These are phyloP conservation scores for Palythoa heliodiscus DNA, from an alignment of 92 coral and sea anemone species.

Conservation along the genomic window DNA sequence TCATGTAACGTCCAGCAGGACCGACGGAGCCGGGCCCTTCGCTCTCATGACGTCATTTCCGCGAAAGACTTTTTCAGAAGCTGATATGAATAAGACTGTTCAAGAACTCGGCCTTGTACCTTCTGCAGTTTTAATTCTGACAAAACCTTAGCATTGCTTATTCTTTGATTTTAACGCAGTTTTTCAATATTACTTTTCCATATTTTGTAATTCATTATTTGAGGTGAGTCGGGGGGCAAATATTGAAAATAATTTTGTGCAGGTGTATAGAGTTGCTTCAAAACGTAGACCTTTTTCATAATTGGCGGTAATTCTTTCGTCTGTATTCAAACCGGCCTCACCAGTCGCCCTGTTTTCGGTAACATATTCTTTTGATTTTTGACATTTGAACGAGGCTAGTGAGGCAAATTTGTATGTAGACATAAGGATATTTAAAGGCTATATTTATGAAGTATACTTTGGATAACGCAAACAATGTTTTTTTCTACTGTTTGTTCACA, in stretches of 20 bases:
- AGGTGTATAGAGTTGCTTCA: not conserved
- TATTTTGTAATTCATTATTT: not conserved
- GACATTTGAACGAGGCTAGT: too few relatives aligned
- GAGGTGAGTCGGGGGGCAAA: not conserved
- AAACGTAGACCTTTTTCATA: not conserved
- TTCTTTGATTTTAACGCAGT: not conserved
- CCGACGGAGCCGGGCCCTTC: constrained; percentile 85
- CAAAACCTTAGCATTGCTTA: constrained; percentile 58
- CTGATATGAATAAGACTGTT: constrained; percentile 81
- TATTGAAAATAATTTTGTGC: not conserved
- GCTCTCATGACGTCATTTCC: constrained; percentile 96
- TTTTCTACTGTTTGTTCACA: too few relatives aligned
- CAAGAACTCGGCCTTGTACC: constrained; percentile 92
- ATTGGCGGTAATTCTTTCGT: too few relatives aligned
- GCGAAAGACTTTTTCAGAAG: constrained; percentile 84
- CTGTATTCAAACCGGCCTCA: too few relatives aligned
- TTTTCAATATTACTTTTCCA: not conserved
- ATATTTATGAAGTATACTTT: too few relatives aligned
- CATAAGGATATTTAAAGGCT: too few relatives aligned
- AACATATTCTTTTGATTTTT: too few relatives aligned
- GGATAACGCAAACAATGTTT: too few relatives aligned
- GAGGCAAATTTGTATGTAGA: too few relatives aligned
- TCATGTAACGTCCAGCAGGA: constrained; percentile 77
- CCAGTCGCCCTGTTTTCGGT: too few relatives aligned
- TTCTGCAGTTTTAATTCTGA: constrained; percentile 86